These are phyloP conservation scores for Halictus ligatus DNA, from an alignment of 2,888 invertebrate species.

Conservation along the genomic window DNA sequence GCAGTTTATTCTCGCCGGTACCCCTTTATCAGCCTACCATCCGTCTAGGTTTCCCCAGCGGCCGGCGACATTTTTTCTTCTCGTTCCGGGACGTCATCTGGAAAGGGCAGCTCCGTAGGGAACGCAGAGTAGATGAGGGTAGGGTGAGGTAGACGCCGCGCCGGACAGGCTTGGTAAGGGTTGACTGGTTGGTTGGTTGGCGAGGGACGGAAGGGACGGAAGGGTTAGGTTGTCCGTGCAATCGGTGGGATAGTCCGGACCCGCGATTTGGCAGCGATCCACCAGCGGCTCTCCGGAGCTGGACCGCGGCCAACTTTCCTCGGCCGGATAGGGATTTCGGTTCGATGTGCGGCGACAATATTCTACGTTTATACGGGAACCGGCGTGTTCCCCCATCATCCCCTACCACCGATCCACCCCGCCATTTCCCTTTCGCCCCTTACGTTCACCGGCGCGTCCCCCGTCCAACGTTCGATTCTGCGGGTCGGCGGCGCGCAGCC, in stretches of 20 bases:
- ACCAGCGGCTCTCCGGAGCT: slow-evolving; percentile 52
- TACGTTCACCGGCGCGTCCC: slow-evolving; percentile 3
- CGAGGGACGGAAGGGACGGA: background rate
- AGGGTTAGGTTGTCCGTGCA: slow-evolving; percentile 66
- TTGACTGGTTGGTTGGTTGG: background rate
- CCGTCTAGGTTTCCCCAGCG: slow-evolving; percentile 34
- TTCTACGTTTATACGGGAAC: slow-evolving; percentile 72
- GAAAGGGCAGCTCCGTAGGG: slow-evolving; percentile 52
- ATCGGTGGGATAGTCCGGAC: slow-evolving; percentile 65
- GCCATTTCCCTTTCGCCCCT: slow-evolving; percentile 6
- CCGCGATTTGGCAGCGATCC: slow-evolving; percentile 70
- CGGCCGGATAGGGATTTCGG: slow-evolving; percentile 74
- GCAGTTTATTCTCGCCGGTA: slow-evolving; percentile 38
- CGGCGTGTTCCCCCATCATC: slow-evolving; percentile 14
- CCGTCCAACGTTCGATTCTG: slow-evolving; percentile 53
- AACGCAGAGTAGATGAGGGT: slow-evolving; percentile 15
- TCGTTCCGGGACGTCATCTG: slow-evolving; percentile 55
- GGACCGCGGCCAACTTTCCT: slow-evolving; percentile 66
- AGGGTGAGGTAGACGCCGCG: slow-evolving; percentile 44
- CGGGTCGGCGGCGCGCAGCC: slow-evolving; percentile 59
- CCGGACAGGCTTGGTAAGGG: slow-evolving; percentile 3
- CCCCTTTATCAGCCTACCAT: slow-evolving; percentile 36
- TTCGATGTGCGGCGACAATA: slow-evolving; percentile 77
- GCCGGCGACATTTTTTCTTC: slow-evolving; percentile 54
- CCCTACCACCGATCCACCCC: background rate